Evolutionary conservation across 35 echinoderm and acorn worm species (phyloP).

Genomic region (Patiria miniata): DNA sequence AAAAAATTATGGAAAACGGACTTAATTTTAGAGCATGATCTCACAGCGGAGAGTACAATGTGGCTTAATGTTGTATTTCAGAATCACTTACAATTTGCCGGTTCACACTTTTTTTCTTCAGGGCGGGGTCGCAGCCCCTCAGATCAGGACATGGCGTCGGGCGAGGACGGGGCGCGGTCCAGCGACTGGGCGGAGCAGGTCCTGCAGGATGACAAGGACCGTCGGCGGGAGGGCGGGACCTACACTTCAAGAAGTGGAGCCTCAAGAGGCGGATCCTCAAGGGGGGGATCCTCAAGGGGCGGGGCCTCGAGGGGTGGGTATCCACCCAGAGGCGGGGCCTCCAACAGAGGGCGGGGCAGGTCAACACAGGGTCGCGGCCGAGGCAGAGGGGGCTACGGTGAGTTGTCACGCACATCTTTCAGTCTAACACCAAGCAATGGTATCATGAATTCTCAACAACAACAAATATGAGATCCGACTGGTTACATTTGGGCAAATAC

Average conservation of each 20-base stretch:
- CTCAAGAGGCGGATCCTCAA: background rate
- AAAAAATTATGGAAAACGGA: too few relatives aligned
- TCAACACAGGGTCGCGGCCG: slow-evolving; percentile 27
- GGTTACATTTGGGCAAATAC: too few relatives aligned
- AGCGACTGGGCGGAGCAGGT: slow-evolving; percentile 53
- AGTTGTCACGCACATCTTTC: background rate
- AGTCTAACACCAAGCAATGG: too few relatives aligned
- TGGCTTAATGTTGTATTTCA: too few relatives aligned
- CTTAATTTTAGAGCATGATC: too few relatives aligned
- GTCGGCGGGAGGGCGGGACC: background rate
- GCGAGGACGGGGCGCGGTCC: slow-evolving; percentile 38
- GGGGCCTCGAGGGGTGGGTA: slow-evolving; percentile 40
- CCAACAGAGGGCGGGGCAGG: slow-evolving; percentile 57
- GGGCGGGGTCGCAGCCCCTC: background rate
- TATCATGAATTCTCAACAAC: too few relatives aligned
- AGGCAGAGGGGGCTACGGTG: slow-evolving; percentile 58
- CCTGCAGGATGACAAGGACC: background rate
- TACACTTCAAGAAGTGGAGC: background rate
- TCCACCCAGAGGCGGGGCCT: slow-evolving; percentile 55
- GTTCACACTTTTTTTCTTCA: background rate
- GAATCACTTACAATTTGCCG: too few relatives aligned
- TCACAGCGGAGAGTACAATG: too few relatives aligned
- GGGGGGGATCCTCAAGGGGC: slow-evolving; percentile 29
- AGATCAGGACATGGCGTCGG: slow-evolving; percentile 31
- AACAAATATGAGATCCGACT: too few relatives aligned